Evolutionary conservation across 2,797 vertebrate genomes (phyloP).

Genomic region (Melanogrammus aeglefinus): DNA sequence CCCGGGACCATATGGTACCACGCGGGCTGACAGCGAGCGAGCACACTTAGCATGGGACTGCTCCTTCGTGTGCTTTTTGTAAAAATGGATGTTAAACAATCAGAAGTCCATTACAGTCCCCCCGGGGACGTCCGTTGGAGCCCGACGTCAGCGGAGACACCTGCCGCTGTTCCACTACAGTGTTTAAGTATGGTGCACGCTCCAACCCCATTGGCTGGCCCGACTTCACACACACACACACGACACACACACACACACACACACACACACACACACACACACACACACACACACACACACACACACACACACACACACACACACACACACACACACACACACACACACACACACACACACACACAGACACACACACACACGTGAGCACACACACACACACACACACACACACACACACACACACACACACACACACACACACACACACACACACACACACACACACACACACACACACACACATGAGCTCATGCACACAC

Average conservation of each 20-base stretch:
- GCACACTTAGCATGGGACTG: slow-evolving; percentile 52
- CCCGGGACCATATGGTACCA: slow-evolving; percentile 71
- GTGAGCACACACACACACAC: not conserved
- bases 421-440: not conserved
- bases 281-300: not conserved
- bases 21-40: slow-evolving; percentile 60
- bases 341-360: slow-evolving; percentile 3
- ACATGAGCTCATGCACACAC: slow-evolving; percentile 25
- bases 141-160: slow-evolving; percentile 65
- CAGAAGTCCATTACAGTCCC: slow-evolving; percentile 73
- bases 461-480: slow-evolving; percentile 12
- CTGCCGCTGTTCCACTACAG: slow-evolving; percentile 58
- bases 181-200: slow-evolving; percentile 49
- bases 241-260: slow-evolving; percentile 29
- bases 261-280: slow-evolving; percentile 8
- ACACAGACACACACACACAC: slow-evolving; percentile 5
- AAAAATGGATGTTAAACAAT: slow-evolving; percentile 80
- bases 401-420: slow-evolving; percentile 28
- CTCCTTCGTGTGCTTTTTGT: slow-evolving; percentile 61
- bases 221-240: slow-evolving; percentile 49
- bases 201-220: slow-evolving; percentile 59
- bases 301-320: slow-evolving; percentile 32
- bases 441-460: slow-evolving; percentile 25
- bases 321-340: slow-evolving; percentile 13
- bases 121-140: slow-evolving; percentile 64